Conservation (phyloP, 2,113 vertebrate species). For the Cyphomyrus plagiostoma region DNA sequence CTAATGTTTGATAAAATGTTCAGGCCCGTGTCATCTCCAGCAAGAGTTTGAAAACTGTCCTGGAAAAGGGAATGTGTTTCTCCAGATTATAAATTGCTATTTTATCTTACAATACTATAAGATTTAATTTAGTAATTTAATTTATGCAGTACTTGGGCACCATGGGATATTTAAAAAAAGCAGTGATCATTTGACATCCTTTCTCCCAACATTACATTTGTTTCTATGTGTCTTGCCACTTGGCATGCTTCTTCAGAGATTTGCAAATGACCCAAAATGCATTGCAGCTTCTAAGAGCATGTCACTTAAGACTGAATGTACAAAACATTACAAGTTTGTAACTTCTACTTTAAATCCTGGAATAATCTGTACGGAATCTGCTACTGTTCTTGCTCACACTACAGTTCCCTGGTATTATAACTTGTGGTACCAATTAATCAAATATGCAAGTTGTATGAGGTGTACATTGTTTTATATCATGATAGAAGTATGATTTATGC, state of each 20-base stretch:
- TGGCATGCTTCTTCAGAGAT: slow-evolving; percentile 27
- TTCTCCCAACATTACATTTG: slow-evolving; percentile 33
- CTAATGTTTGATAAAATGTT: not conserved
- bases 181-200: slow-evolving; percentile 32
- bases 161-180: not conserved
- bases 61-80: not conserved
- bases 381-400: slow-evolving; percentile 26
- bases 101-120: not conserved
- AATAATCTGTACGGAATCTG: slow-evolving; percentile 19
- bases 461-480: slow-evolving; percentile 42
- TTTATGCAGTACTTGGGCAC: not conserved
- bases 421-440: slow-evolving; percentile 12
- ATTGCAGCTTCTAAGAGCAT: slow-evolving; percentile 52
- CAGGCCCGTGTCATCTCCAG: not conserved
- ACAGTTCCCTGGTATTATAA: slow-evolving; percentile 34
- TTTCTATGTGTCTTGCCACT: slow-evolving; percentile 34
- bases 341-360: slow-evolving; percentile 24
- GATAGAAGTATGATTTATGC: slow-evolving; percentile 29
- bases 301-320: slow-evolving; percentile 40
- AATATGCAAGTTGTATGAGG: slow-evolving; percentile 47
- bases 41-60: not conserved
- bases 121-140: not conserved
- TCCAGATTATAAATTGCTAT: not conserved
- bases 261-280: slow-evolving; percentile 29
- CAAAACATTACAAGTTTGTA: slow-evolving; percentile 35